Base-by-base conservation (phyloP, 2,797 vertebrate genomes). In the Sphenopsis melanotis region DNA sequence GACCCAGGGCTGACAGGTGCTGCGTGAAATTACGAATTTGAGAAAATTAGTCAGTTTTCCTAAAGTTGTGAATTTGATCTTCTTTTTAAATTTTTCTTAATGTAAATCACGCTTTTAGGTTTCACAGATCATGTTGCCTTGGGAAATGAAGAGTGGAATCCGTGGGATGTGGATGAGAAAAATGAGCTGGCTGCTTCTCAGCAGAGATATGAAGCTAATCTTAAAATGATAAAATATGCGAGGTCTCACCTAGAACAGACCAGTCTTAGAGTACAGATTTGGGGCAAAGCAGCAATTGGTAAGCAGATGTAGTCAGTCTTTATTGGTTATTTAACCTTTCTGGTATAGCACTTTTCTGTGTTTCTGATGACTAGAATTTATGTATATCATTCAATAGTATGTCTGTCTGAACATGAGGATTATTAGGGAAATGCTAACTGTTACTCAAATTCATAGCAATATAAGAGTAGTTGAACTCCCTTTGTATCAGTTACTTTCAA, bases 251-350 rank as follows among this genome's bases (percentile, higher is more conserved):
- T 97, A 93, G 98, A 98, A 90, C 98, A 98, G 65, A 97, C 97
- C 96, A 98, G 97, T 76, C 96, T 98, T 75, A 98, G 75, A 93
- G 98, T 99, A n/a, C 99, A 99, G 90, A 99, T 99, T 17, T 99
- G 99, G 99, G 98, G 99, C 21, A 99, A 99, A 98, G 99, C 99
- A 93, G 99, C 99, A 63, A 98, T 99, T 94, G 99, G 99, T 99
- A 95, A 98, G 98, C 69, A 69, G 36, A 15, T 79, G 16, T 36
- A 27, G 32, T 94, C 57, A 42, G 2, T 36, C 9, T 64, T 20
- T 81, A 0, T 23, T 72, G n/a, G 42, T 72, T 53, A 26, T 27
- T 32, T 55, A 72, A 21, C 4, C 10, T 30, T 88, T 55, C 20
- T 55, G 7, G 14, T 44, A 10, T 1, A 41, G 9, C 12, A 4